phyloP scores from a whole-genome alignment of 2,888 invertebrate genomes.

The Dorcus parallelipipedus region DNA sequence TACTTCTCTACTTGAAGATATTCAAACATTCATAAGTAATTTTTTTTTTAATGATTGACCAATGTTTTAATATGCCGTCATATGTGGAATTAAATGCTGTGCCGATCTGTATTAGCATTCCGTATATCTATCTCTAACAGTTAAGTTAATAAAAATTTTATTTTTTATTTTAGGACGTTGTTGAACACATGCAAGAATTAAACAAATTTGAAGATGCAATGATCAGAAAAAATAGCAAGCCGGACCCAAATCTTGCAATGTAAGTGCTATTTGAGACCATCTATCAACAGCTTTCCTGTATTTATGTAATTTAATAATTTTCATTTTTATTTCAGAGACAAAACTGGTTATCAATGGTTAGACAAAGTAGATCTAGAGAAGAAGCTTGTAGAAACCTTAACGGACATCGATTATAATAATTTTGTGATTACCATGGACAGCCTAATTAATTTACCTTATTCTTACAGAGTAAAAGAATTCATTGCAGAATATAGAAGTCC shows the following conservation, averaged over 20 bases:
- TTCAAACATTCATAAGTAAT: too few relatives aligned
- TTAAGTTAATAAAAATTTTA: too few relatives aligned
- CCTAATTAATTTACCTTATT: conserved; percentile 66
- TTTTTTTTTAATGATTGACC: too few relatives aligned
- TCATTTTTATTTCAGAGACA: conserved; percentile 47
- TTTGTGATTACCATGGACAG: conserved; percentile 72
- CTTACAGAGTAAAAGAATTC: conserved; percentile 67
- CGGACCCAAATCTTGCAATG: conserved; percentile 60
- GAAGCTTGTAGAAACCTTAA: conserved; percentile 62
- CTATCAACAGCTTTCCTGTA: too few relatives aligned
- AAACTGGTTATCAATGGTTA: conserved; percentile 62
- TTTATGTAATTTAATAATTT: background rate
- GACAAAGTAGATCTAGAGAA: conserved; percentile 63
- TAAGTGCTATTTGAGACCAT: conserved; percentile 41
- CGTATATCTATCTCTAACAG: too few relatives aligned
- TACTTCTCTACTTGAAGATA: too few relatives aligned
- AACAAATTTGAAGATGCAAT: conserved; percentile 70
- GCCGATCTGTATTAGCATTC: too few relatives aligned
- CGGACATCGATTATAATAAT: conserved; percentile 67
- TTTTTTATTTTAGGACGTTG: conserved; percentile 58
- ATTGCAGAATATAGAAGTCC: conserved; percentile 67
- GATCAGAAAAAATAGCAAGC: conserved; percentile 58
- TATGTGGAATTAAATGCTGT: too few relatives aligned
- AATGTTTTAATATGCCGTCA: too few relatives aligned
- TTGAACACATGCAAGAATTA: conserved; percentile 63